A percentile compares a stretch with the other conserved stretches of the same genome.
Evolutionary conservation across 2,888 invertebrate species (phyloP).

Genomic region (Agriopis leucophaearia): DNA sequence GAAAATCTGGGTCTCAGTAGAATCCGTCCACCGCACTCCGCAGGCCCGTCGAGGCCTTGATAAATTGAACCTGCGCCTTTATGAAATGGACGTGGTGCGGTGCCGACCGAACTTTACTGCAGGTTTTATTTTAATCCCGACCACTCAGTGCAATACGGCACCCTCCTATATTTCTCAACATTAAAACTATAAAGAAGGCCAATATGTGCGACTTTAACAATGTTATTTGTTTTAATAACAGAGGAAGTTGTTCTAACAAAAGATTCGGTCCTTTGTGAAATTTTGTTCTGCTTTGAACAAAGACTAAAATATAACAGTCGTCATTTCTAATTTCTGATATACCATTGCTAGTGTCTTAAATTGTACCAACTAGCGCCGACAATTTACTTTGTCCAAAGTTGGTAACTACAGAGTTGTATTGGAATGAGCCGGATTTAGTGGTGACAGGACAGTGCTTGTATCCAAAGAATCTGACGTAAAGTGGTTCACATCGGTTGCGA

Average conservation of each 20-base stretch:
- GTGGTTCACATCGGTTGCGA: constrained; percentile 36
- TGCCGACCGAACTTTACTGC: constrained; percentile 25
- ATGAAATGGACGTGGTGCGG: constrained; percentile 33
- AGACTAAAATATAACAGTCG: constrained; percentile 15
- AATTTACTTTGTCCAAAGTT: constrained; percentile 20
- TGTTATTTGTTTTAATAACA: constrained; percentile 33
- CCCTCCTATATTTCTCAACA: constrained; percentile 21
- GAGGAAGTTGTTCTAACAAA: constrained; percentile 25
- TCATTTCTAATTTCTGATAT: constrained; percentile 27
- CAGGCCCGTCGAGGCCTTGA: constrained; percentile 22
- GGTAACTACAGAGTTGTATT: constrained; percentile 25
- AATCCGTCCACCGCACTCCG: constrained; percentile 36
- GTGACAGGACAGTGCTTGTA: constrained; percentile 43
- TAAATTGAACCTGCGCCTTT: constrained; percentile 38
- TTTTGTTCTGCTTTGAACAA: constrained; percentile 18
- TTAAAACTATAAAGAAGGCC: constrained; percentile 29
- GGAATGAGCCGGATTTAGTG: constrained; percentile 46
- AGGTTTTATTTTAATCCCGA: constrained; percentile 34
- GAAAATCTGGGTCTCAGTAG: constrained; percentile 51
- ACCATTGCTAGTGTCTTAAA: constrained; percentile 7
- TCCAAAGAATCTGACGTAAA: constrained; percentile 37
- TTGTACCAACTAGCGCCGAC: constrained; percentile 19
- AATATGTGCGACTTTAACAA: constrained; percentile 24
- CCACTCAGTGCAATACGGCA: constrained; percentile 28
- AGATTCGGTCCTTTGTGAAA: constrained; percentile 22